Conservation (phyloP, 2,888 invertebrate genomes). For the Craniophora ligustri region DNA sequence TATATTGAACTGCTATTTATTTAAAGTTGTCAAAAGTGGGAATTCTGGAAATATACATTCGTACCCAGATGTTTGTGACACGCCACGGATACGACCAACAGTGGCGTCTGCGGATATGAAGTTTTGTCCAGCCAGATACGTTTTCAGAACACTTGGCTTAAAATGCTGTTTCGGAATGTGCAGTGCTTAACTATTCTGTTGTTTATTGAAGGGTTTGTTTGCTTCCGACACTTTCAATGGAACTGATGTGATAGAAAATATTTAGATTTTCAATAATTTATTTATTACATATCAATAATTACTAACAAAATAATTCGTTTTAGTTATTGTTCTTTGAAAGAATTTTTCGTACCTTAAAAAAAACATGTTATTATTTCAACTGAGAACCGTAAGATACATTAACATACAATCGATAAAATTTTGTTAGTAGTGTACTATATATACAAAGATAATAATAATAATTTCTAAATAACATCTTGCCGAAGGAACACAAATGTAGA, state of each 20-base stretch:
- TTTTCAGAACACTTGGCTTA: constrained; percentile 36
- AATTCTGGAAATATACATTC: constrained; percentile 12
- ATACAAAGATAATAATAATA: too few species aligned
- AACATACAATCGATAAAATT: too few species aligned
- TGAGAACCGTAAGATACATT: too few species aligned
- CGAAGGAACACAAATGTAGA: background rate
- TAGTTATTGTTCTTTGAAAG: too few species aligned
- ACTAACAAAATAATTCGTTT: too few species aligned
- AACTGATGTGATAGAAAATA: background rate
- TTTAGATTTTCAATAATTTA: background rate
- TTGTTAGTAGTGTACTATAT: too few species aligned
- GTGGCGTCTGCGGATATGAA: constrained; percentile 47
- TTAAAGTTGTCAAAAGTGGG: background rate
- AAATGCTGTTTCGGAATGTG: constrained; percentile 24
- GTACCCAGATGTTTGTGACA: constrained; percentile 31
- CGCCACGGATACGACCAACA: constrained; percentile 49
- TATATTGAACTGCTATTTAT: too few species aligned
- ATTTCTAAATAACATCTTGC: background rate
- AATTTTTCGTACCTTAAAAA: too few species aligned
- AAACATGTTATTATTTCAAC: too few species aligned
- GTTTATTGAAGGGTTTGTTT: background rate
- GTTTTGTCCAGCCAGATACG: constrained; percentile 31
- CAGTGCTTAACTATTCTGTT: constrained; percentile 9
- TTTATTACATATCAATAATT: background rate
- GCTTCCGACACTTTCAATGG: background rate